A percentile compares a stretch with the other conserved stretches of the same genome.
These are phyloP conservation scores for Ophthalmolycus amberensis DNA, from an alignment of 2,113 vertebrate species.

Conservation along the genomic window DNA sequence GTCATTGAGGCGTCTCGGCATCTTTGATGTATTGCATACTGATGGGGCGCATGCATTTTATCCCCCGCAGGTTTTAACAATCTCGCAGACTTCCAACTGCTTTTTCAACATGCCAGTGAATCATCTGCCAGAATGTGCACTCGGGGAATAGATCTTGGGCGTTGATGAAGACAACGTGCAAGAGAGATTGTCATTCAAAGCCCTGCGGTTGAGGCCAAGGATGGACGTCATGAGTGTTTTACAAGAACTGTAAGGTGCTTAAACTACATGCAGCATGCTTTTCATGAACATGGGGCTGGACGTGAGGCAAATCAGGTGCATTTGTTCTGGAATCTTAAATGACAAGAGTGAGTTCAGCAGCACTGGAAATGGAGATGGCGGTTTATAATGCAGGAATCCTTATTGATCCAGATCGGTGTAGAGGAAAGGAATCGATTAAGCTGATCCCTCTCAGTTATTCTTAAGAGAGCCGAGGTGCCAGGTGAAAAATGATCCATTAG, in stretches of 20 bases:
- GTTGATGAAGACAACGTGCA: slow-evolving; percentile 55
- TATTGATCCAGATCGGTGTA: slow-evolving; percentile 71
- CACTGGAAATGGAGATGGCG: slow-evolving; percentile 32
- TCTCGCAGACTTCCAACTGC: slow-evolving; percentile 66
- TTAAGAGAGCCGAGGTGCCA: slow-evolving; percentile 75
- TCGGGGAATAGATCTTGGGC: slow-evolving; percentile 56
- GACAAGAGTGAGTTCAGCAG: slow-evolving; percentile 50
- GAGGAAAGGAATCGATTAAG: slow-evolving; percentile 67
- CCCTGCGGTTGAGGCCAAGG: slow-evolving; percentile 27
- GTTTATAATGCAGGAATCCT: slow-evolving; percentile 68
- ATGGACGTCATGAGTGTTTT: slow-evolving; percentile 46
- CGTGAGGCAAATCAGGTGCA: slow-evolving; percentile 40
- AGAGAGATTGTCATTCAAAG: slow-evolving; percentile 61
- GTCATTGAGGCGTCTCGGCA: slow-evolving; percentile 63
- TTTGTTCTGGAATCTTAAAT: slow-evolving; percentile 49
- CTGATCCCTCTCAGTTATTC: slow-evolving; percentile 77
- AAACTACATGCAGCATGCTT: slow-evolving; percentile 24
- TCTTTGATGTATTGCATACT: slow-evolving; percentile 79
- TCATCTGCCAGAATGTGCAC: slow-evolving; percentile 61
- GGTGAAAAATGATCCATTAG: slow-evolving; percentile 79
- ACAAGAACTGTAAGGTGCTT: slow-evolving; percentile 8
- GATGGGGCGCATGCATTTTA: slow-evolving; percentile 54
- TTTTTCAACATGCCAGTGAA: slow-evolving; percentile 73
- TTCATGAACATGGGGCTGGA: background rate
- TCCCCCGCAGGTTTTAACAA: slow-evolving; percentile 68